A percentile compares a stretch with the other conserved stretches of the same genome.
Conservation (phyloP, 1,140 invertebrate species). For the Chionoecetes opilio region DNA sequence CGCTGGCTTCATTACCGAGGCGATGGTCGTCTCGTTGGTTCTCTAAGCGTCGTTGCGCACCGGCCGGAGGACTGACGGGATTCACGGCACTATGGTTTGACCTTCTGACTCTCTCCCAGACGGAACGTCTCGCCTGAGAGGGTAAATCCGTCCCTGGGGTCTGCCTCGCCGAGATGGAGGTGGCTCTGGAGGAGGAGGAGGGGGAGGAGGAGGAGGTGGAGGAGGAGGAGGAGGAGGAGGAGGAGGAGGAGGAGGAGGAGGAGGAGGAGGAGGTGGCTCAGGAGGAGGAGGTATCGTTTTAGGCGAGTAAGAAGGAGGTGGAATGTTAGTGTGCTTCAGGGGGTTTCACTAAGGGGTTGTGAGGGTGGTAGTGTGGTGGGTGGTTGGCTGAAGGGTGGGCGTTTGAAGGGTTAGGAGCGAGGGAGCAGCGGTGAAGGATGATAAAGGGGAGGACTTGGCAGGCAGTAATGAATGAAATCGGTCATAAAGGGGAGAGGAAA, state of each 20-base stretch:
- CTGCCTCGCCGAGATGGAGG: neutral
- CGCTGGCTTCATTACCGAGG: neutral
- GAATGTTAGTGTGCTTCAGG: constrained; percentile 16
- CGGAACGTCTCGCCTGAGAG: neutral
- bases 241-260: too few species aligned
- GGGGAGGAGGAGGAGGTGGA: neutral
- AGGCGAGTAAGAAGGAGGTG: neutral
- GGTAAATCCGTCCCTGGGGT: neutral
- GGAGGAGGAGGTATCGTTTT: neutral
- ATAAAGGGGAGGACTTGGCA: neutral
- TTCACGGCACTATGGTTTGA: constrained; percentile 15
- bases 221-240: too few species aligned
- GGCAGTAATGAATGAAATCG: constrained; percentile 8
- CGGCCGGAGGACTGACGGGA: neutral
- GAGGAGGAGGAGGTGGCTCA: too few species aligned
- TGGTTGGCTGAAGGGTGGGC: too few species aligned
- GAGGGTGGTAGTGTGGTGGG: neutral
- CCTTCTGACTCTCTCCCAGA: neutral
- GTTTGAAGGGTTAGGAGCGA: neutral
- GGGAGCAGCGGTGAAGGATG: neutral
- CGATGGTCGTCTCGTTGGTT: neutral
- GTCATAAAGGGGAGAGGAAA: neutral
- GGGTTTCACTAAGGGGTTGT: neutral
- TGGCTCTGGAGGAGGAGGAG: neutral
- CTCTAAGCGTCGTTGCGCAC: neutral